Conservation (phyloP, 2,113 vertebrate genomes). For the Nothoprocta perdicaria region DNA sequence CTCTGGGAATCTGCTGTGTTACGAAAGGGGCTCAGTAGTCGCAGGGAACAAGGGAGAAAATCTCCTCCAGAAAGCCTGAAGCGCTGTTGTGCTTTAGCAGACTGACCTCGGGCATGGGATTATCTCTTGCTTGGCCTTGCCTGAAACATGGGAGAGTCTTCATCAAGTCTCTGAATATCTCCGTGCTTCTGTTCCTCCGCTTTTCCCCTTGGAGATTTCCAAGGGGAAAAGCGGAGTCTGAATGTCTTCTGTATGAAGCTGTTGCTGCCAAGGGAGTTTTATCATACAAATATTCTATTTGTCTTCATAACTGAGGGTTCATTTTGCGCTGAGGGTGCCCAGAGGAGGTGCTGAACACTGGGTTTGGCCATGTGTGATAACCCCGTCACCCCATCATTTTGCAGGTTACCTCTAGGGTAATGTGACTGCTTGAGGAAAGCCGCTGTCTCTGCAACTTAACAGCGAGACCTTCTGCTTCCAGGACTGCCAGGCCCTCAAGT, state of each 20-base stretch:
- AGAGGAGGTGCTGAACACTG: conserved; percentile 15
- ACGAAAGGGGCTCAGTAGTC: background rate
- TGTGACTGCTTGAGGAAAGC: background rate
- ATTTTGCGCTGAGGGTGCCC: background rate
- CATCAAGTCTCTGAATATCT: background rate
- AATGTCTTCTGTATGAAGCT: background rate
- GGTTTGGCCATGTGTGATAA: conserved; percentile 41
- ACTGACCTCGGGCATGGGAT: background rate
- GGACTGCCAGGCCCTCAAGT: conserved; percentile 36
- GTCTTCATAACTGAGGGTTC: conserved; percentile 22
- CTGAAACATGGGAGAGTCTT: background rate
- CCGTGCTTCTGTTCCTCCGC: background rate
- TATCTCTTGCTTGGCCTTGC: background rate
- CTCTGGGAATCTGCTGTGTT: background rate
- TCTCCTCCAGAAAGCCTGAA: background rate
- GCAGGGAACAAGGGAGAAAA: background rate
- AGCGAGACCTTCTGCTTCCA: conserved; percentile 52
- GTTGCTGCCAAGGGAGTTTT: background rate
- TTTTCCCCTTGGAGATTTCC: background rate
- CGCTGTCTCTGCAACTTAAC: background rate
- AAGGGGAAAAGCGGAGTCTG: background rate
- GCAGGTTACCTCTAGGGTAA: conserved; percentile 8
- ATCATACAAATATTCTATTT: background rate
- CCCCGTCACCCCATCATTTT: conserved; percentile 8
- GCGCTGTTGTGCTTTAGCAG: background rate